Evolutionary conservation across 1,140 invertebrate genomes (phyloP).

Genomic region (Drosophila micromelanica): DNA sequence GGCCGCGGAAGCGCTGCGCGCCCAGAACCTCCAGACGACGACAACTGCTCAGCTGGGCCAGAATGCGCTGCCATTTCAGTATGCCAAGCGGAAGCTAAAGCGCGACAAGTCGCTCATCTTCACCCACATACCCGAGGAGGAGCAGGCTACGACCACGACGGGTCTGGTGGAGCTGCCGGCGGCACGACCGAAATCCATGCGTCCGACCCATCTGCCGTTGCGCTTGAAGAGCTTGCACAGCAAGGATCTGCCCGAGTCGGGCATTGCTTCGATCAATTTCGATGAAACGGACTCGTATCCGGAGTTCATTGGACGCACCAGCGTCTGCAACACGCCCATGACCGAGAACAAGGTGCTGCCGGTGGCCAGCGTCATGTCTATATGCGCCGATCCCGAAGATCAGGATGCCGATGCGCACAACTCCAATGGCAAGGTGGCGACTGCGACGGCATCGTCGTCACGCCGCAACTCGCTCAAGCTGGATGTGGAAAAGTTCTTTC

Average conservation of each 20-base stretch:
- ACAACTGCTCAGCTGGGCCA: conserved; percentile 60
- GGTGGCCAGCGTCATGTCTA: conserved; percentile 88
- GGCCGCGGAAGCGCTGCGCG: conserved; percentile 64
- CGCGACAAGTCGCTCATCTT: conserved; percentile 91
- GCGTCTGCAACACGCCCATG: conserved; percentile 90
- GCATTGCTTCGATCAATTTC: conserved; percentile 82
- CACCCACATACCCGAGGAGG: conserved; percentile 90
- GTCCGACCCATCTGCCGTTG: conserved; percentile 86
- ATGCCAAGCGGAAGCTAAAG: conserved; percentile 87
- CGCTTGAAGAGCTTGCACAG: conserved; percentile 86
- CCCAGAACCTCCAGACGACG: conserved; percentile 71
- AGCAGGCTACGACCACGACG: conserved; percentile 27
- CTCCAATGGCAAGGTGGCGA: conserved; percentile 57
- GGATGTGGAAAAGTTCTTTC: conserved; percentile 82
- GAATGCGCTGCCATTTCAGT: conserved; percentile 66
- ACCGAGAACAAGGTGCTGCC: conserved; percentile 90
- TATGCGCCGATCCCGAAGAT: conserved; percentile 86
- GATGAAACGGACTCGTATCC: conserved; percentile 83
- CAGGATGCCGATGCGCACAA: conserved; percentile 58
- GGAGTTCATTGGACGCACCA: conserved; percentile 87
- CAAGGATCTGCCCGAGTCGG: conserved; percentile 85
- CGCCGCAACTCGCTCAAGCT: conserved; percentile 66
- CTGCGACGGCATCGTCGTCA: conserved; percentile 30
- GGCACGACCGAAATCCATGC: conserved; percentile 68
- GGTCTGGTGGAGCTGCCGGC: conserved; percentile 38